Base-by-base conservation (phyloP, 2,113 vertebrate species). In the Solea senegalensis region DNA sequence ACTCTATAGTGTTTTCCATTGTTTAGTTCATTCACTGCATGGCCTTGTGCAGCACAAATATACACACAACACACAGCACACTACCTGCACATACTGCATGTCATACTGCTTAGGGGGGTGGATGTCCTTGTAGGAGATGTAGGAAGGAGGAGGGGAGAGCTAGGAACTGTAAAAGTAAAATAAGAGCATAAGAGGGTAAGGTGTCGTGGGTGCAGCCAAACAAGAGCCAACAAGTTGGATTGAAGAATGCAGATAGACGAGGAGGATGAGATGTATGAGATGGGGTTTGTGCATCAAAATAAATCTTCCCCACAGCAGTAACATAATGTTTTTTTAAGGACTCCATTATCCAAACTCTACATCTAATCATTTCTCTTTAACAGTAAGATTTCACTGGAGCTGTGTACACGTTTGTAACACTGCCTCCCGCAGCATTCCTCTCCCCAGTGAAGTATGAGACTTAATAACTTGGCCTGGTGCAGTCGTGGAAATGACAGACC, bases 11-110 rank as follows among this genome's bases (percentile, higher is more conserved):
- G 51, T 55, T 51, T 74, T 48, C 40, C 45, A 78, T 81, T 86
- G 73, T 78, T 81, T 73, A 78, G 55, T 71, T 44, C 49, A 53
- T 48, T 76, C 39, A 70, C 55, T 56, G 69, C 78, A 77, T 78
- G 61, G 66, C 61, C 71, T 8, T 27, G 54, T 62, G 45, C 16
- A 41, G 21, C 52, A 28, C 27, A 49, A 41, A 27, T 9, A 60
- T 21, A 21, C 21, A 21, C 13, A 54, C 56, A 72, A 14, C 26
- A 46, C 55, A 21, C 5, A 48, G 13, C 9, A 44, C 51, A 21
- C 9, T 11, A 16, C 12, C 3, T 11, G 58, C 41, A 50, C 26
- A 9, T 15, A 52, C 12, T 40, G n/a, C 15, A 16, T 43, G 13
- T 16, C 5, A 53, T 27, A 10, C 44, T 49, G 45, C 45, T 14